Evolutionary conservation across 2,888 invertebrate species (phyloP).

Genomic region (Sesia apiformis): DNA sequence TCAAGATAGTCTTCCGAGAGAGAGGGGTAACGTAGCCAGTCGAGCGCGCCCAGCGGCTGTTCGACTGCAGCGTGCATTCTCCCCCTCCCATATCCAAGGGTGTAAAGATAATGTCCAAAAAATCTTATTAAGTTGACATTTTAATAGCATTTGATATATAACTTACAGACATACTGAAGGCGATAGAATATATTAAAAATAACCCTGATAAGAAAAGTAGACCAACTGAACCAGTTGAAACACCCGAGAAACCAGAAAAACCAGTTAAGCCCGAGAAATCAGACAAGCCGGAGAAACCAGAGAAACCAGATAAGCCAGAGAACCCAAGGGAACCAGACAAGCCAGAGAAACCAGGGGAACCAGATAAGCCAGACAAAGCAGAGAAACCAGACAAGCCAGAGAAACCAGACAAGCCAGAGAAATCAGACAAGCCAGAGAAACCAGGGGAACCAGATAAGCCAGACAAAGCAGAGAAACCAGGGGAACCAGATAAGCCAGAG

Average conservation of each 20-base stretch:
- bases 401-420: neutral
- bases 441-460: neutral
- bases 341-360: neutral
- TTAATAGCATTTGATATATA: neutral
- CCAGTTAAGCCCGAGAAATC: neutral
- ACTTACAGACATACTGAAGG: conserved; percentile 9
- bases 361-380: neutral
- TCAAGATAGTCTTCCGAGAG: no score
- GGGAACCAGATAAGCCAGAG: neutral
- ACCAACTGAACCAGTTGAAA: neutral
- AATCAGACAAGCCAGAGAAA: neutral
- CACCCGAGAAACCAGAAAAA: neutral
- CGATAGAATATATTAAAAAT: conserved; percentile 6
- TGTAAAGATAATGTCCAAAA: no score
- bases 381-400: neutral
- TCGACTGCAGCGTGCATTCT: no score
- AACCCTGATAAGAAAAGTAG: neutral
- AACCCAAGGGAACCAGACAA: neutral
- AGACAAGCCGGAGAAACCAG: neutral
- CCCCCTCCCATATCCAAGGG: no score
- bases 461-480: neutral
- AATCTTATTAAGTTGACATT: no score
- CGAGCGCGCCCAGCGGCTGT: no score
- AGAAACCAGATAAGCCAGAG: neutral
- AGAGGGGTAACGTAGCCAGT: no score